Evolutionary conservation across 2,888 invertebrate genomes (phyloP).

Genomic region (Scaptomyza parva): DNA sequence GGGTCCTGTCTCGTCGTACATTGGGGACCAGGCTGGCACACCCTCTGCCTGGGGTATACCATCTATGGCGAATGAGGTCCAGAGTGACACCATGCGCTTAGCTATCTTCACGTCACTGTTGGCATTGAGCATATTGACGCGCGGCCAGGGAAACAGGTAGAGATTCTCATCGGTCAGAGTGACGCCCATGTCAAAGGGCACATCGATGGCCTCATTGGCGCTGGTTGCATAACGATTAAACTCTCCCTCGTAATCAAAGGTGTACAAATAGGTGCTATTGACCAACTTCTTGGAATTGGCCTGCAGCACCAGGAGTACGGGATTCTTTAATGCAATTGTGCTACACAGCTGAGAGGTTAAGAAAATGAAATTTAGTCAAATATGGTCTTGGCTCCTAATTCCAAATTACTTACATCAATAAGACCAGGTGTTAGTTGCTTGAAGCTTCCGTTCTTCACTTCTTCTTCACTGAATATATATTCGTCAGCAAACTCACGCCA

Average conservation of each 20-base stretch:
- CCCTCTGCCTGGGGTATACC: conserved; percentile 80
- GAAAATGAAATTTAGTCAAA: neutral
- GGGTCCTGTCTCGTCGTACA: conserved; percentile 83
- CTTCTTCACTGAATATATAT: conserved; percentile 74
- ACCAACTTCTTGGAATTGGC: conserved; percentile 82
- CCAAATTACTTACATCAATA: conserved; percentile 83
- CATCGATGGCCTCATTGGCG: conserved; percentile 81
- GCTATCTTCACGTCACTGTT: conserved; percentile 84
- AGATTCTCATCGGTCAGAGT: conserved; percentile 87
- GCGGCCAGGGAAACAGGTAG: conserved; percentile 86
- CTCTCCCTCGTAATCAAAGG: conserved; percentile 85
- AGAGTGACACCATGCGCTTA: conserved; percentile 84
- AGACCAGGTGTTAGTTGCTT: conserved; percentile 85
- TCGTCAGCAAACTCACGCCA: conserved; percentile 80
- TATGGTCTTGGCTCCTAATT: conserved; percentile 48
- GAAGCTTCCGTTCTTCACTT: conserved; percentile 85
- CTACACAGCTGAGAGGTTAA: conserved; percentile 83
- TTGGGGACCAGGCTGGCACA: conserved; percentile 80
- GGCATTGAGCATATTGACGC: conserved; percentile 77
- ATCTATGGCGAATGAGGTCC: conserved; percentile 83
- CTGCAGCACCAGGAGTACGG: conserved; percentile 84
- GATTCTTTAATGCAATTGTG: conserved; percentile 85
- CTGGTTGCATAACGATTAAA: conserved; percentile 81
- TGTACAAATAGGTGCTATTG: conserved; percentile 85
- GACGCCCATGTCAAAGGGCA: conserved; percentile 86